Evolutionary conservation across 1,140 invertebrate genomes (phyloP).

Genomic region (Nylanderia fulva): DNA sequence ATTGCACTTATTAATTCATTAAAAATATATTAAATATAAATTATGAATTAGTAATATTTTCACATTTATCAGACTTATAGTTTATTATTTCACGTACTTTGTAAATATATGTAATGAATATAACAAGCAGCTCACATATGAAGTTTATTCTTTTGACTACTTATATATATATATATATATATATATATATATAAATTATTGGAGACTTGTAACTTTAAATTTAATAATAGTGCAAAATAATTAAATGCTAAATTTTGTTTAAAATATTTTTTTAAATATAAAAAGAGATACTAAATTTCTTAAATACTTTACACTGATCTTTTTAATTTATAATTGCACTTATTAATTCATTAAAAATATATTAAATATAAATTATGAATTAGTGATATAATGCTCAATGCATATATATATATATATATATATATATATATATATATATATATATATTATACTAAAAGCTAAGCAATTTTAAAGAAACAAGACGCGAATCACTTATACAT

Average conservation of each 20-base stretch:
- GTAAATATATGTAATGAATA: not conserved
- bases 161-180: too few species aligned
- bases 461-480: slow-evolving; percentile 2
- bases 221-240: not conserved
- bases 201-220: not conserved
- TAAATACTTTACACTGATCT: too few species aligned
- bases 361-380: slow-evolving; percentile 2
- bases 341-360: not conserved
- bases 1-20: too few species aligned
- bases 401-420: too few species aligned
- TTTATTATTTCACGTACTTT: not conserved
- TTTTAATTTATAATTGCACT: not conserved
- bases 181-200: too few species aligned
- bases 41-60: too few species aligned
- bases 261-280: not conserved
- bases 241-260: not conserved
- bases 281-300: not conserved
- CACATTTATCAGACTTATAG: not conserved
- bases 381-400: too few species aligned
- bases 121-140: not conserved
- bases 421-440: too few species aligned
- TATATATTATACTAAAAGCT: not conserved
- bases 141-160: not conserved
- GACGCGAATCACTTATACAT: not conserved
- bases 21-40: too few species aligned